Conservation (phyloP, 2,888 invertebrate genomes). For the Drosophila rubida region DNA sequence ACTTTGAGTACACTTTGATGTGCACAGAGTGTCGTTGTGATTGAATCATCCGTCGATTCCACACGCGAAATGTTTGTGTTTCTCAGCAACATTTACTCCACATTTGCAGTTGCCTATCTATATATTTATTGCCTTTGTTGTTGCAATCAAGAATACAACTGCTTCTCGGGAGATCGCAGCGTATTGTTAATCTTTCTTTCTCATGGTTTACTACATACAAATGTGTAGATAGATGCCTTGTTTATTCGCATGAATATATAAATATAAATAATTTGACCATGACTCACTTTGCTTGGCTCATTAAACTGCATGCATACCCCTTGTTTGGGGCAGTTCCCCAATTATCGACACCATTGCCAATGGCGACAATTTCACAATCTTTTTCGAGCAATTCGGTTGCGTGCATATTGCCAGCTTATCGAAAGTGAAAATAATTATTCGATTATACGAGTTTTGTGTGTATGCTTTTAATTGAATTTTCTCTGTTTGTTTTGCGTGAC, state of each 20-base stretch:
- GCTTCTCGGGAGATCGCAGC: not conserved
- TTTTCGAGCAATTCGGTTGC: conserved; percentile 7
- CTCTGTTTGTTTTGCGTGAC: conserved; percentile 20
- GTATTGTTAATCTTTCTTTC: conserved; percentile 27
- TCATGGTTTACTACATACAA: conserved; percentile 6
- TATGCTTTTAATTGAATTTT: conserved; percentile 21
- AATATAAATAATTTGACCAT: conserved; percentile 47
- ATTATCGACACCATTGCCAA: conserved; percentile 43
- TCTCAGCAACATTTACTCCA: not conserved
- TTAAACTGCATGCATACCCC: conserved; percentile 35
- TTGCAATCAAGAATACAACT: conserved; percentile 10
- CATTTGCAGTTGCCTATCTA: conserved; percentile 13
- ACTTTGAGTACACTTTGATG: conserved; percentile 12
- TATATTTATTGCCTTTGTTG: conserved; percentile 16
- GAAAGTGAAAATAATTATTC: conserved; percentile 39
- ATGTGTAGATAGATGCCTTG: not conserved
- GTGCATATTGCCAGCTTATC: conserved; percentile 26
- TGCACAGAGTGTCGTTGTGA: not conserved
- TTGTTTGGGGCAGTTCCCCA: conserved; percentile 30
- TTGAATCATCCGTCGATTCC: conserved; percentile 15
- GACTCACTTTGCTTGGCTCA: conserved; percentile 54
- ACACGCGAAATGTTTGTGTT: not conserved
- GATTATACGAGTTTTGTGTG: conserved; percentile 6
- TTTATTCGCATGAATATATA: conserved; percentile 18
- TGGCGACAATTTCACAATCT: conserved; percentile 45